Evolutionary conservation across 2,113 vertebrate species (phyloP).

Genomic region (Eleginops maclovinus): DNA sequence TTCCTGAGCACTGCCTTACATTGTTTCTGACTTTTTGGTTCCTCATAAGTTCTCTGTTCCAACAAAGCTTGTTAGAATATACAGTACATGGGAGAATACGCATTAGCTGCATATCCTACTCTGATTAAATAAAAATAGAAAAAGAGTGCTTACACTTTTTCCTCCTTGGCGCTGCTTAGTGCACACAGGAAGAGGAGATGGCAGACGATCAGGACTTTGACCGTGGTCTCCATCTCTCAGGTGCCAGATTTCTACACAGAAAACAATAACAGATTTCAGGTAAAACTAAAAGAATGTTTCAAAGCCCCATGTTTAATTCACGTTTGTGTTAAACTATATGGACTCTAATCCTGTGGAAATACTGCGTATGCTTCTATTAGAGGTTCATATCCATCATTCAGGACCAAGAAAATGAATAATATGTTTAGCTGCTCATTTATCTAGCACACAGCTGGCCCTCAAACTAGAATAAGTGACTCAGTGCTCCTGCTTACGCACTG

Average conservation of each 20-base stretch:
- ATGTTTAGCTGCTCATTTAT: constrained; percentile 72
- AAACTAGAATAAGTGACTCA: constrained; percentile 57
- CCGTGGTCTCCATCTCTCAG: constrained; percentile 3
- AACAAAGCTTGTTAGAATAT: not conserved
- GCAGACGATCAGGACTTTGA: not conserved
- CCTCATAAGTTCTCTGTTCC: not conserved
- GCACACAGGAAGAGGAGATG: not conserved
- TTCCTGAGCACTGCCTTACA: not conserved
- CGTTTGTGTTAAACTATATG: not conserved
- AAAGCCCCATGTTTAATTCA: not conserved
- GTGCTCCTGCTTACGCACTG: constrained; percentile 60
- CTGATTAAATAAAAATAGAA: not conserved
- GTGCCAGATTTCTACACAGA: constrained; percentile 14
- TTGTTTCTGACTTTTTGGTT: not conserved
- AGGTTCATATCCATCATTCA: constrained; percentile 27
- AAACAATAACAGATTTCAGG: constrained; percentile 11
- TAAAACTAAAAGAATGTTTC: constrained; percentile 4
- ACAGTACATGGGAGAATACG: not conserved
- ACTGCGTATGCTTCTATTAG: constrained; percentile 23
- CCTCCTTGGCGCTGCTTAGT: not conserved
- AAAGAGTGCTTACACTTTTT: constrained; percentile 1
- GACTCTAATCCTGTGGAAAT: not conserved
- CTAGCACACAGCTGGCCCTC: constrained; percentile 76
- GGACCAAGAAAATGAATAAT: constrained; percentile 25
- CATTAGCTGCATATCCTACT: not conserved